Conservation (phyloP, 2,888 invertebrate species). For the Pollenia angustigena region DNA sequence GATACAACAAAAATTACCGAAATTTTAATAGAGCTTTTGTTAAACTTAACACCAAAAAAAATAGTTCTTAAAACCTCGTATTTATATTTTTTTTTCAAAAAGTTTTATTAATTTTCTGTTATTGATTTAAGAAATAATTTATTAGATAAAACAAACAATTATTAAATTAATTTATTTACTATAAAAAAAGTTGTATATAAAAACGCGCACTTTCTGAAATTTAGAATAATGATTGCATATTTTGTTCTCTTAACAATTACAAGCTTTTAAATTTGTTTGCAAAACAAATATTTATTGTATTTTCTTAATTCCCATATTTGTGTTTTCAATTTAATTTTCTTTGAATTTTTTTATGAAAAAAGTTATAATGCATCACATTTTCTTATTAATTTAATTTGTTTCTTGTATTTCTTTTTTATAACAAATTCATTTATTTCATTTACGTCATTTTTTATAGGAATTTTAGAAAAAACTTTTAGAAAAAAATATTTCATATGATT, state of each 20-base stretch:
- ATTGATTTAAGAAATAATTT: neutral
- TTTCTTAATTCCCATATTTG: neutral
- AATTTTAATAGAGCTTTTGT: no score
- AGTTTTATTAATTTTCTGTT: neutral
- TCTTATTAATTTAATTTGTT: conserved; percentile 66
- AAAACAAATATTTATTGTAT: conserved; percentile 59
- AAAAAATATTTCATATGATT: neutral
- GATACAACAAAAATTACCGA: no score
- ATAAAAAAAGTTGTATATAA: conserved; percentile 12
- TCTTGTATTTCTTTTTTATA: neutral
- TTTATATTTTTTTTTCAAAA: no score
- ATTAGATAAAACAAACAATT: neutral
- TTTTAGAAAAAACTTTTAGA: neutral
- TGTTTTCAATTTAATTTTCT: neutral
- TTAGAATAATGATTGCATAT: conserved; percentile 30
- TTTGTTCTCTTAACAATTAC: conserved; percentile 6
- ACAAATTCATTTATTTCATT: conserved; percentile 4
- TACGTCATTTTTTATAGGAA: conserved; percentile 13
- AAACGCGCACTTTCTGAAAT: conserved; percentile 30
- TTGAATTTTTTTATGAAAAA: conserved; percentile 27
- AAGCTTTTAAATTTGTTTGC: conserved; percentile 72
- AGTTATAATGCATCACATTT: conserved; percentile 61
- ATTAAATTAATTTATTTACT: no score
- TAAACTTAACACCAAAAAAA: no score
- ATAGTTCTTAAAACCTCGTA: no score